Evolutionary conservation across 1,140 invertebrate species (phyloP), one percentile per base, ranked within the genome.

Genomic region (Saccostrea cuccullata): DNA sequence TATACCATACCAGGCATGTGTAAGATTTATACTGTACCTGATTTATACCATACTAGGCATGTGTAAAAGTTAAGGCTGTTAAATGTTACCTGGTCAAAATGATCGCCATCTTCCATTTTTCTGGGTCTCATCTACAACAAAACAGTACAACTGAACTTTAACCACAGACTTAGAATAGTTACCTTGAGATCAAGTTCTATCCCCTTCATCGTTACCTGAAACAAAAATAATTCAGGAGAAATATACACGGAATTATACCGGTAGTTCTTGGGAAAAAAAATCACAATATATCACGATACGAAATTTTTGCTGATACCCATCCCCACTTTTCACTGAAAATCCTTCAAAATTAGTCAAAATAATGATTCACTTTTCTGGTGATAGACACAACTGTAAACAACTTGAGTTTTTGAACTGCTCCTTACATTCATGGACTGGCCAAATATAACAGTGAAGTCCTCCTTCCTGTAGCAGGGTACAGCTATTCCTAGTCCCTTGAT

Each of bases 71-170:
- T 6, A 47, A 47, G 47, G 47, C 47, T 47, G 5, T 47, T 47
- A 47, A 47, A 6, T 47, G 47, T 47, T 77, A 77, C 70, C 70
- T 77, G 70, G 11, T 77, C 26, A 26, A 77, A 12, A 30, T 77
- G 70, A 36, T 36, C 70, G 15, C 70, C 26, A 30, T 17, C 70
- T 30, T 77, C 70, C 13, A 77, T 12, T 30, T 77, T 77, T 77
- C 70, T 77, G 70, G 70, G 30, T 77, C 70, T 77, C 70, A 77
- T 77, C 70, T 77, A 77, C 70, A 77, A 77, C 30, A 77, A 12
- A 77, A 2, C 13, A 6, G 36, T 30, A 11, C 8, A 36, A 12
- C 23, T 77, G 11, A 12, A 23, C 30, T 77, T 77, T 30, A 15
- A 77, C 30, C 26, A 36, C 0, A 30, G 30, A 77, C 30, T 36